These are phyloP conservation scores for Eucidaris tribuloides DNA, from an alignment of 35 echinoderm and acorn worm genomes.

Conservation along the genomic window DNA sequence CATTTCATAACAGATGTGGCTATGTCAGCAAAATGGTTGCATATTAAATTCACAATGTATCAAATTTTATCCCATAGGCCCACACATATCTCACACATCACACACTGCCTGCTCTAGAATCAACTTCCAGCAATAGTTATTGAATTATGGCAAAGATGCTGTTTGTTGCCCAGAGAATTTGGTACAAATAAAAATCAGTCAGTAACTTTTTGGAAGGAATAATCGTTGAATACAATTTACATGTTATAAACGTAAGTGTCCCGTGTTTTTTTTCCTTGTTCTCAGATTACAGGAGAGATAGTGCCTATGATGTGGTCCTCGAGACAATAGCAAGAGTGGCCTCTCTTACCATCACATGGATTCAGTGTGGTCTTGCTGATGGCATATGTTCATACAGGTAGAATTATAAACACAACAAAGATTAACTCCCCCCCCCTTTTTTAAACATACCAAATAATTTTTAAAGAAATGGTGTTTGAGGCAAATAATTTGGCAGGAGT, in stretches of 20 bases:
- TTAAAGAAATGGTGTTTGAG: too few species aligned
- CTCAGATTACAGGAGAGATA: conserved; percentile 46
- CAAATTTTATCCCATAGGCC: too few species aligned
- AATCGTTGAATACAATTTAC: neutral
- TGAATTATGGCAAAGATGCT: neutral
- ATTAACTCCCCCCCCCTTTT: neutral
- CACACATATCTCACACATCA: too few species aligned
- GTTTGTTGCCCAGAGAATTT: too few species aligned
- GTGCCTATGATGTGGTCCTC: conserved; percentile 59
- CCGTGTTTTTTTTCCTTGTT: too few species aligned
- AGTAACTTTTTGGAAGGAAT: neutral
- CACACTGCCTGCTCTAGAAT: too few species aligned
- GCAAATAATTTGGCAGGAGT: neutral
- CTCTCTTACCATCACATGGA: conserved; percentile 46
- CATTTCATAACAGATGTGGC: too few species aligned
- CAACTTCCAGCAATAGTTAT: neutral
- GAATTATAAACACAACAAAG: neutral
- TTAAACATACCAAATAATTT: too few species aligned
- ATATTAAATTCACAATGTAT: too few species aligned
- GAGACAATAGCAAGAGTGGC: conserved; percentile 32
- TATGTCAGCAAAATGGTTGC: too few species aligned
- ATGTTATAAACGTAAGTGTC: too few species aligned
- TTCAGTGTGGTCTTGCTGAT: conserved; percentile 2
- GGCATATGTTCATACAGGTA: conserved; percentile 54
- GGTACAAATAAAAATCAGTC: neutral